Evolutionary conservation across 2,797 vertebrate genomes (phyloP), one percentile per base, ranked within the genome.

Genomic region (Benthosema pterotum): DNA sequence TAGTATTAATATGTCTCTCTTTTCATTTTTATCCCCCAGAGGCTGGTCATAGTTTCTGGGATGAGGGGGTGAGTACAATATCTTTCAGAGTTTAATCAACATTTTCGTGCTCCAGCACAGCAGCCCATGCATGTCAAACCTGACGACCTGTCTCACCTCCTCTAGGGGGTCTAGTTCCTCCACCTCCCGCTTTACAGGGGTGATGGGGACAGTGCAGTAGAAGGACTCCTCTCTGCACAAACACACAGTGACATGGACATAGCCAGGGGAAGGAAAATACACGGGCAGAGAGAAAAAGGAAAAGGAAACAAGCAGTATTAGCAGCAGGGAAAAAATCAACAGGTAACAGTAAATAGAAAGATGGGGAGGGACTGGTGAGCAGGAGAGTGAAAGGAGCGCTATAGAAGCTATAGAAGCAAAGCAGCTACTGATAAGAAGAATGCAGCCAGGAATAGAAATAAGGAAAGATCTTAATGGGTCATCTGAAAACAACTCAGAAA

Each of bases 181-280:
- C 93, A 94, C 91, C 88, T 94, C 94, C 91, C 92, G 93, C 91
- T 93, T 95, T 93, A 95, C 90, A 90, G 95, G 95, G 93, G 95
- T 96, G 92, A 96, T 96, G 91, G 94, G 93, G 92, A 95, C 90
- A 86, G 92, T 94, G 93, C 92, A 95, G 94, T 92, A 95, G 94
- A 95, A 96, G 91, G 94, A 94, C 88, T 94, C 93, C 90, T 95
- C 93, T 95, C 94, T 95, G 93, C 82, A 77, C 82, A 87, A 75
- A 82, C 77, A 82, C 65, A 53, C 71, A 75, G 67, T 53, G 64
- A 81, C 68, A 75, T 67, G 69, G 83, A 89, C 75, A 87, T 65
- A 59, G 79, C 63, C 18, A 87, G 87, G 80, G 82, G 81, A 69
- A 83, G 79, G 76, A 84, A 11, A 65, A 69, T 51, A 79, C 65